phyloP scores from a whole-genome alignment of 2,888 invertebrate species.

The Holacanthella duospinosa region DNA sequence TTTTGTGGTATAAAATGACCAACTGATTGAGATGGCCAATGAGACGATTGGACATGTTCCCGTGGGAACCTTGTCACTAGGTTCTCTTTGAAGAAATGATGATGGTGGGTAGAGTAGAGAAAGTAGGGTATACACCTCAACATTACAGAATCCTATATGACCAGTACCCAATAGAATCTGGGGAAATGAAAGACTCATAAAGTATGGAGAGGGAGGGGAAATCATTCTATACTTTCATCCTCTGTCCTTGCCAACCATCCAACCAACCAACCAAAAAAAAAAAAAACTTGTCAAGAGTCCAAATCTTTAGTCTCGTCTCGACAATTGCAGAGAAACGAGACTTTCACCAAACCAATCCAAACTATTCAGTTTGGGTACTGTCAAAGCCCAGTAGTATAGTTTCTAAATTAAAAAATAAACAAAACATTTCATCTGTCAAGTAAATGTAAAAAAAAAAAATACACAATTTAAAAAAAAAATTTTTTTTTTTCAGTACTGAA shows the following conservation, averaged over 20 bases:
- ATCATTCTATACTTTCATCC: not conserved
- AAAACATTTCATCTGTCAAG: too few species aligned
- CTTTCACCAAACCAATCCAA: not conserved
- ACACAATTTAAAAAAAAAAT: too few species aligned
- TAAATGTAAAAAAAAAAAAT: too few species aligned
- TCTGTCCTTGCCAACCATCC: slow-evolving; percentile 1
- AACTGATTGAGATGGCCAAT: too few species aligned
- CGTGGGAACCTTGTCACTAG: not conserved
- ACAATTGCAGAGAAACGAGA: not conserved
- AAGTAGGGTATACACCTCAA: too few species aligned
- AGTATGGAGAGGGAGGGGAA: not conserved
- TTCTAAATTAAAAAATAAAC: too few species aligned
- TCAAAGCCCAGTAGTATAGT: too few species aligned
- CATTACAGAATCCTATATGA: not conserved
- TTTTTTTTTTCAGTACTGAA: too few species aligned
- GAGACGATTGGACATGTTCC: not conserved
- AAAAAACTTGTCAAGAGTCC: slow-evolving; percentile 1
- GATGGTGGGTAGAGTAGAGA: not conserved
- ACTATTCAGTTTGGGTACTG: too few species aligned
- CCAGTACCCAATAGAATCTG: not conserved
- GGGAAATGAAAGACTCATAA: slow-evolving; percentile 3
- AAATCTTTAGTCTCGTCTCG: not conserved
- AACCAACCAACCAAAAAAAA: too few species aligned
- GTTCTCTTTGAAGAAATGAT: not conserved
- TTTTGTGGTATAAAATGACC: not conserved